Conservation (phyloP, 2,888 invertebrate species). For the Ornithoptera alexandrae region DNA sequence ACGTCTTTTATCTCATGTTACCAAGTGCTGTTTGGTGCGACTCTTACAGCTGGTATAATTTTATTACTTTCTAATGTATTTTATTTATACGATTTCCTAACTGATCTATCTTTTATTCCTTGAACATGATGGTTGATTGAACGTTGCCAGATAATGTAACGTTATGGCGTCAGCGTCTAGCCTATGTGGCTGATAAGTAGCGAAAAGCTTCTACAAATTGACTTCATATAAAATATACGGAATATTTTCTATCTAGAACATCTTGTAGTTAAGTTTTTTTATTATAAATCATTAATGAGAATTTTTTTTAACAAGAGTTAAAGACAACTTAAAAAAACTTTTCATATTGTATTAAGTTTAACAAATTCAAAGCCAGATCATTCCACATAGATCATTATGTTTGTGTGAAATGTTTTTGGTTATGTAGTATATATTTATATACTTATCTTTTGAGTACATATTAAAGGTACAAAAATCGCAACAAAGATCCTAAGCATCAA, state of each 20-base stretch:
- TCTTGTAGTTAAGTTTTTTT: no score
- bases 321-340: no score
- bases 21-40: not conserved
- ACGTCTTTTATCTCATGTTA: not conserved
- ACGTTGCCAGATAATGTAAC: conserved; percentile 15
- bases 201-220: conserved; percentile 7
- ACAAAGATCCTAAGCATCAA: no score
- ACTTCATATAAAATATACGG: conserved; percentile 3
- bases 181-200: conserved; percentile 11
- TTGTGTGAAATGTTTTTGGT: no score
- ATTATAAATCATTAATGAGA: no score
- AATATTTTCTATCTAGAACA: not conserved
- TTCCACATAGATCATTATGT: no score
- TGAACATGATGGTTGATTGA: conserved; percentile 17
- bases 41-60: not conserved
- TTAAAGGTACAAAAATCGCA: no score
- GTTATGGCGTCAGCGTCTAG: conserved; percentile 22
- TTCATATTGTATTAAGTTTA: no score
- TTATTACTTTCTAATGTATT: conserved; percentile 33
- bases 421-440: no score
- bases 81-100: conserved; percentile 4
- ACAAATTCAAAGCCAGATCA: no score
- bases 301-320: no score
- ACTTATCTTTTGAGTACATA: no score
- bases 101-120: conserved; percentile 5